Base-by-base conservation (phyloP, 37 sponge, comb jelly and placozoan species). In the Geodia barretti region DNA sequence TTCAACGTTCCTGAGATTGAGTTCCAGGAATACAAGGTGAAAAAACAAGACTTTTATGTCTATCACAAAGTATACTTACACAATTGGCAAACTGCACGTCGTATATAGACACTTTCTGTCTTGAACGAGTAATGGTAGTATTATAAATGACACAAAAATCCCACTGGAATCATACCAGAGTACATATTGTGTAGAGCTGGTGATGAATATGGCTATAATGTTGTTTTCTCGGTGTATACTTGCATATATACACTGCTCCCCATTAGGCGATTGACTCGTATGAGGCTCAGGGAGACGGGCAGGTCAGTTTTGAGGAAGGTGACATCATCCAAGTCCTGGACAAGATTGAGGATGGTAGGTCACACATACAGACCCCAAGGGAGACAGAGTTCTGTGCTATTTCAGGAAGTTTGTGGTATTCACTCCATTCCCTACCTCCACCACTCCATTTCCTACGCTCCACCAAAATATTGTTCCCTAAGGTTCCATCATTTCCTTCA, bases 291-390 rank as follows among this genome's bases (percentile, higher is more conserved):
- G 90, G 80, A 2, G 75, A 72, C 0, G 87, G 87, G 0, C 91
- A 94, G 70, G 78, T 94, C 66, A 87, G 79, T 42, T 88, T 94
- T 66, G 83, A 94, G 38, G 84, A 54, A 31, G 95, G 92, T 28
- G 86, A 91, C 30, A 59, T 77, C 47, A 79, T 94, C 54, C 78
- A 74, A 19, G 95, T 94, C 23, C 39, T 94, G 54, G 90, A 90
- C 61, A 94, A 94, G 70, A 64, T 91, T 81, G 95, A 94, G 65
- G 89, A 90, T 73, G 95, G 95, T 94, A 39, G 72, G 83, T 28
- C 36, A 47, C n/a, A n/a, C n/a, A n/a, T n/a, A n/a, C n/a, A n/a
- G n/a, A n/a, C n/a, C n/a, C n/a, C n/a, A n/a, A n/a, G n/a, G n/a
- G n/a, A n/a, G n/a, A n/a, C n/a, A n/a, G n/a, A n/a, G n/a, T n/a